These are phyloP conservation scores for Lophotriccus pileatus DNA, from an alignment of 2,797 vertebrate genomes.

Conservation along the genomic window DNA sequence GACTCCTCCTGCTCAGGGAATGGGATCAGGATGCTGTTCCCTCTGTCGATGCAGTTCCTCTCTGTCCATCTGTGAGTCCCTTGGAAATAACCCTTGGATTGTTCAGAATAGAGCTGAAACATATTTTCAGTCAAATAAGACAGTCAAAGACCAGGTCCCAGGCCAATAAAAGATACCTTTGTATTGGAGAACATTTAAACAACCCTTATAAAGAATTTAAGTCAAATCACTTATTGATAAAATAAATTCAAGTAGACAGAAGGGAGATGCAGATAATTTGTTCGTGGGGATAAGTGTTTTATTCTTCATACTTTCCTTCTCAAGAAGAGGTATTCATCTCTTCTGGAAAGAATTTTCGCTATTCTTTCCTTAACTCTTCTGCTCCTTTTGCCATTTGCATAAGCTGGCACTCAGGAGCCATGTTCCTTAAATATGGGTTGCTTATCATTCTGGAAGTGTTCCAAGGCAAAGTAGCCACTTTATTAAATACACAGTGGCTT, in stretches of 20 bases:
- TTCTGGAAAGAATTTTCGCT: background rate
- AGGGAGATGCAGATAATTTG: background rate
- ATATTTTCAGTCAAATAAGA: background rate
- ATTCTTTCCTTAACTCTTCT: background rate
- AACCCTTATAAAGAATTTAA: background rate
- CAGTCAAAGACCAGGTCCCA: background rate
- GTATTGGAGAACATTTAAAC: background rate
- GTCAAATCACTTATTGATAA: background rate
- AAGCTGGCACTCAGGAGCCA: background rate
- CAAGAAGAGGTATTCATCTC: background rate
- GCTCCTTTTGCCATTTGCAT: background rate
- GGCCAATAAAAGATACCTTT: background rate
- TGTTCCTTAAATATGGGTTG: background rate
- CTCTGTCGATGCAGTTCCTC: background rate
- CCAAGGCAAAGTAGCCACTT: background rate
- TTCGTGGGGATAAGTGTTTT: background rate
- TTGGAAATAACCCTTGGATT: background rate
- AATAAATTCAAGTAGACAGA: background rate
- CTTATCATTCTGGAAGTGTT: background rate
- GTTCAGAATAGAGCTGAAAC: background rate
- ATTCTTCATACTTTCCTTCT: background rate
- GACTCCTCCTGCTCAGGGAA: no score
- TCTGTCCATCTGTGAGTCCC: background rate
- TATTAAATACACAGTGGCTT: background rate
- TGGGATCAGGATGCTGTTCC: fast-evolving